These are phyloP conservation scores for Macrochelys suwanniensis DNA, from an alignment of 2,797 vertebrate species.

Conservation along the genomic window DNA sequence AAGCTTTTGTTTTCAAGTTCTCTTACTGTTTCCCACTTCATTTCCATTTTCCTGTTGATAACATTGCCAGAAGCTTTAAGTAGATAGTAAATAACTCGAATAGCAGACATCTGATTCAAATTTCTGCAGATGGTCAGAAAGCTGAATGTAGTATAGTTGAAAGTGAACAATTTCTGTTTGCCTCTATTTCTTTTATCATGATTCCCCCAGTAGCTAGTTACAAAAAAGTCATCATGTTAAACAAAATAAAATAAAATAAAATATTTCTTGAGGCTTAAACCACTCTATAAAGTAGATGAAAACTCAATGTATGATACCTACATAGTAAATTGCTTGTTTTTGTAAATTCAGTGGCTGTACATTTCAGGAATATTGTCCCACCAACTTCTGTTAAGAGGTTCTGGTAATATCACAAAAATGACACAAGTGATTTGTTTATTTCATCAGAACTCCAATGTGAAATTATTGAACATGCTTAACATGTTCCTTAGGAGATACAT, in stretches of 20 bases:
- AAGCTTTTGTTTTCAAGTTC: not conserved
- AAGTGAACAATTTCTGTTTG: not conserved
- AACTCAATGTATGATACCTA: not conserved
- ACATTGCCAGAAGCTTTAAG: not conserved
- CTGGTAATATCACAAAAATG: not conserved
- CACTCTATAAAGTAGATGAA: not conserved
- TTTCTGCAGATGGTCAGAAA: not conserved
- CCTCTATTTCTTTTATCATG: not conserved
- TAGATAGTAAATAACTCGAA: not conserved
- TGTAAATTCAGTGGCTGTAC: not conserved
- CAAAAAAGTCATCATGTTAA: rapidly evolving
- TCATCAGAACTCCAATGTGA: not conserved
- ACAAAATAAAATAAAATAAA: not conserved
- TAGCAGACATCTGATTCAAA: not conserved
- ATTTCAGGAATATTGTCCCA: not conserved
- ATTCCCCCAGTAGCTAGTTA: not conserved
- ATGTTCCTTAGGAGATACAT: not conserved
- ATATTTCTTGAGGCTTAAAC: not conserved
- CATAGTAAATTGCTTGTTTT: not conserved
- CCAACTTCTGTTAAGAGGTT: not conserved
- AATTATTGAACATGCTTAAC: not conserved
- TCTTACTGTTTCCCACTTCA: not conserved
- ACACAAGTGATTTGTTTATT: too few relatives aligned
- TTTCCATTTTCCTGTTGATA: not conserved
- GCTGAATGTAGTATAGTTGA: not conserved